phyloP scores from a whole-genome alignment of 2,113 vertebrate genomes.

The Gadus chalcogrammus region DNA sequence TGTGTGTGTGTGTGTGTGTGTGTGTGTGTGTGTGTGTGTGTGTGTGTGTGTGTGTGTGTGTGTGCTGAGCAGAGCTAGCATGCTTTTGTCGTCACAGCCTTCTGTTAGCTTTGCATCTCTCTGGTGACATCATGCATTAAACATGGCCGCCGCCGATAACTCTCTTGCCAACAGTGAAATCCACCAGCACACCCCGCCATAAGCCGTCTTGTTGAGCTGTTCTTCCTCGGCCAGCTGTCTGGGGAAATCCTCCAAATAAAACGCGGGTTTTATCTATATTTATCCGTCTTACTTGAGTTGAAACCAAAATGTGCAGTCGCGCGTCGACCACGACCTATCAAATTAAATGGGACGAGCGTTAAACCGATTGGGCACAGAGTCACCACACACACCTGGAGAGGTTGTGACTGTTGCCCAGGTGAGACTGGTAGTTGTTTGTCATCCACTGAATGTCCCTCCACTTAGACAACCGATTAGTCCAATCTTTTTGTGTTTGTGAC shows the following conservation, averaged over 20 bases:
- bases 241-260: not conserved
- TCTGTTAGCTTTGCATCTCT: not conserved
- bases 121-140: slow-evolving; percentile 10
- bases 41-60: not conserved
- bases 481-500: too few species aligned
- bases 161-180: not conserved
- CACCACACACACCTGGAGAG: too few species aligned
- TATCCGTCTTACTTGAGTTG: not conserved
- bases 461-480: too few species aligned
- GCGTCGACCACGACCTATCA: not conserved
- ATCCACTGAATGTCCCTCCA: too few species aligned
- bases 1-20: not conserved
- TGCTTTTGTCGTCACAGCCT: slow-evolving; percentile 6
- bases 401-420: too few species aligned
- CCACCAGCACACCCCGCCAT: not conserved
- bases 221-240: not conserved
- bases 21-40: not conserved
- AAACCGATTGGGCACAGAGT: too few species aligned
- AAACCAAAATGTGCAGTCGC: not conserved
- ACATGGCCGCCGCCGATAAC: slow-evolving; percentile 13
- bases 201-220: too few species aligned
- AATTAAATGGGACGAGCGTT: too few species aligned
- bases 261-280: not conserved
- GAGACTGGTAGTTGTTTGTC: too few species aligned
- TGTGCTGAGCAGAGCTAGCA: slow-evolving; percentile 9